These are phyloP conservation scores for Parapristionchus giblindavisi DNA, from an alignment of 2,888 invertebrate species.

Conservation along the genomic window DNA sequence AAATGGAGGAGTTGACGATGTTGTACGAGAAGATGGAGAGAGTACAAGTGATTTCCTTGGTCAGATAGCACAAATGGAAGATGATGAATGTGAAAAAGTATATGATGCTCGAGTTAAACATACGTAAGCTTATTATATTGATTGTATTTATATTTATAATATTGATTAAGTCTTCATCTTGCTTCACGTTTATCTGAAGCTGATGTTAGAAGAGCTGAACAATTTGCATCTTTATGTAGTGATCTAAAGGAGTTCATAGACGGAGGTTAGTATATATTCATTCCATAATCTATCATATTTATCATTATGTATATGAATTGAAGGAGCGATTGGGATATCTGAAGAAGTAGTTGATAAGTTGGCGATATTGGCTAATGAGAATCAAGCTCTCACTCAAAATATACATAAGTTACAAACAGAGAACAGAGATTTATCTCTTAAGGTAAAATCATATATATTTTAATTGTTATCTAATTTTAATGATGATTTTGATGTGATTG, in stretches of 20 bases:
- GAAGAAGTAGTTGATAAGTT: slow-evolving; percentile 20
- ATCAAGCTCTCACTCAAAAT: slow-evolving; percentile 4
- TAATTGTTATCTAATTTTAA: background rate
- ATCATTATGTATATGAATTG: background rate
- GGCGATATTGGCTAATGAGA: slow-evolving; percentile 6
- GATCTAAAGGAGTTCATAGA: slow-evolving; percentile 24
- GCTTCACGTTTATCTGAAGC: slow-evolving; percentile 17
- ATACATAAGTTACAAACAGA: slow-evolving; percentile 29
- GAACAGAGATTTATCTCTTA: slow-evolving; percentile 23
- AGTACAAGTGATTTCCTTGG: slow-evolving; percentile 40
- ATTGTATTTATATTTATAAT: background rate
- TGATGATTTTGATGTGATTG: background rate
- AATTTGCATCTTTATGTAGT: slow-evolving; percentile 18
- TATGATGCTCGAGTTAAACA: slow-evolving; percentile 44
- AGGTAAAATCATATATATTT: background rate
- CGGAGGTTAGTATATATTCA: background rate
- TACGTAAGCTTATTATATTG: slow-evolving; percentile 35
- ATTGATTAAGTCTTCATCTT: background rate
- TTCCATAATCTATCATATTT: background rate
- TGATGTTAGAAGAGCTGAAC: slow-evolving; percentile 9
- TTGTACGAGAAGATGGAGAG: background rate
- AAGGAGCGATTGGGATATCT: background rate
- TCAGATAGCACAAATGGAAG: slow-evolving; percentile 44
- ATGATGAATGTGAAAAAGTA: slow-evolving; percentile 40
- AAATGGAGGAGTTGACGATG: slow-evolving; percentile 12